Percentiles rank a stretch among this genome's conserved stretches.
Conservation (phyloP, 2,797 vertebrate genomes). For the Lerista edwardsae region DNA sequence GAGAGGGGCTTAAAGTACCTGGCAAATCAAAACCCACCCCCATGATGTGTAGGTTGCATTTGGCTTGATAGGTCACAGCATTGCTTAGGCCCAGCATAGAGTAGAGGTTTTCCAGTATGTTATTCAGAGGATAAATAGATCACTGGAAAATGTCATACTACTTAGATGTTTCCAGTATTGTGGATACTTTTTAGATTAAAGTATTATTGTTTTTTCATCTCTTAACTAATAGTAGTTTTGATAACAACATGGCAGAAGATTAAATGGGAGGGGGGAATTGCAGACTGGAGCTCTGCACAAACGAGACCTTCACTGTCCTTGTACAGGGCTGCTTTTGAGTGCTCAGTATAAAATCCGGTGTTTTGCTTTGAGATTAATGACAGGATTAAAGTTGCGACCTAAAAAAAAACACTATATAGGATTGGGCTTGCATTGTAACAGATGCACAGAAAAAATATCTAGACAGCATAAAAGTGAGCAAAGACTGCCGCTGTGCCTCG, state of each 20-base stretch:
- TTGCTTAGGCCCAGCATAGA: neutral
- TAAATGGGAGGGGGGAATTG: neutral
- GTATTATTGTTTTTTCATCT: neutral
- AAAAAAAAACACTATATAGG: slow-evolving; percentile 41
- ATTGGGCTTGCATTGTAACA: slow-evolving; percentile 53
- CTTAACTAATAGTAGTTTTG: slow-evolving; percentile 9
- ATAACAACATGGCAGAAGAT: neutral
- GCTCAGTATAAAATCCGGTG: slow-evolving; percentile 36
- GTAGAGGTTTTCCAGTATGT: neutral
- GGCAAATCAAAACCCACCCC: too few species aligned
- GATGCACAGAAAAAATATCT: slow-evolving; percentile 32
- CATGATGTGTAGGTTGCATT: neutral
- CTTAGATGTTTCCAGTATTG: neutral
- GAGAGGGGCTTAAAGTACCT: neutral
- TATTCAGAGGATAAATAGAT: slow-evolving; percentile 12
- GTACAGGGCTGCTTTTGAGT: slow-evolving; percentile 15
- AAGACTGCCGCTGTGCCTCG: slow-evolving; percentile 31
- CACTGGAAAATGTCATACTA: neutral
- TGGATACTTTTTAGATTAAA: neutral
- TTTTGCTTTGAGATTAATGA: slow-evolving; percentile 53
- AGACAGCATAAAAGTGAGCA: slow-evolving; percentile 18
- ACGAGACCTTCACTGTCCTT: slow-evolving; percentile 3
- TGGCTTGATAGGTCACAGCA: neutral
- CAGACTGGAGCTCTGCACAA: neutral
- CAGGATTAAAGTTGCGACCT: slow-evolving; percentile 57